Evolutionary conservation across 2,113 vertebrate genomes (phyloP).

Genomic region (Gadus macrocephalus): DNA sequence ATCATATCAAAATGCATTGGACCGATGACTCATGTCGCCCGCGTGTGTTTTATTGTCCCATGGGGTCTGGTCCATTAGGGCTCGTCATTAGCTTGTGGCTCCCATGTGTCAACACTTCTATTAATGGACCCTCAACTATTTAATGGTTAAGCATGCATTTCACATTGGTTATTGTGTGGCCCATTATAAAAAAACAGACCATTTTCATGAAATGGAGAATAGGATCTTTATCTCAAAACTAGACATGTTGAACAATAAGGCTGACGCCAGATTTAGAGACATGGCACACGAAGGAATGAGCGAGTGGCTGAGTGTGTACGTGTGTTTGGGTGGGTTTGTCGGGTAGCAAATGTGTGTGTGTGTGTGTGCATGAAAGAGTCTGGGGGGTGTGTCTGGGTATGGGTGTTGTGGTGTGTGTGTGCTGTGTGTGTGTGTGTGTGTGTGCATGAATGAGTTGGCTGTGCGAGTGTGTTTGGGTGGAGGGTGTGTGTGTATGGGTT

Average conservation of each 20-base stretch:
- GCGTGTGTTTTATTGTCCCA: too few species aligned
- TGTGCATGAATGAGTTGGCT: background rate
- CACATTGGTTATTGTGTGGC: too few species aligned
- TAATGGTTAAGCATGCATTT: too few species aligned
- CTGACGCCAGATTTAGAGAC: background rate
- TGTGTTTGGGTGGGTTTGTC: slow-evolving; percentile 28
- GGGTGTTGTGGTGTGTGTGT: background rate
- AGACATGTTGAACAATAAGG: background rate
- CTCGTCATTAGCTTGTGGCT: too few species aligned
- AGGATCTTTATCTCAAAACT: background rate
- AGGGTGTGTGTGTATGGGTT: background rate
- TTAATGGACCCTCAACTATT: too few species aligned
- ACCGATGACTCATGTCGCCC: too few species aligned
- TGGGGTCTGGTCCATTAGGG: too few species aligned
- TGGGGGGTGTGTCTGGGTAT: background rate
- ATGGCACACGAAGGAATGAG: slow-evolving; percentile 18
- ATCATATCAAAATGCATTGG: too few species aligned
- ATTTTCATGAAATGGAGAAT: background rate
- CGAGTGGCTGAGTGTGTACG: too few species aligned
- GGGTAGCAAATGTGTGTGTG: too few species aligned
- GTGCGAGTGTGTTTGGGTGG: background rate
- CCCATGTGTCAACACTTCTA: too few species aligned
- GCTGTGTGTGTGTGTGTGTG: background rate
- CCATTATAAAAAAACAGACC: background rate
- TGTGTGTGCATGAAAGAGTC: slow-evolving; percentile 1